Evolutionary conservation across 2,888 invertebrate species (phyloP), one percentile per base, ranked within the genome.

Genomic region (Cyaniris semiargus): DNA sequence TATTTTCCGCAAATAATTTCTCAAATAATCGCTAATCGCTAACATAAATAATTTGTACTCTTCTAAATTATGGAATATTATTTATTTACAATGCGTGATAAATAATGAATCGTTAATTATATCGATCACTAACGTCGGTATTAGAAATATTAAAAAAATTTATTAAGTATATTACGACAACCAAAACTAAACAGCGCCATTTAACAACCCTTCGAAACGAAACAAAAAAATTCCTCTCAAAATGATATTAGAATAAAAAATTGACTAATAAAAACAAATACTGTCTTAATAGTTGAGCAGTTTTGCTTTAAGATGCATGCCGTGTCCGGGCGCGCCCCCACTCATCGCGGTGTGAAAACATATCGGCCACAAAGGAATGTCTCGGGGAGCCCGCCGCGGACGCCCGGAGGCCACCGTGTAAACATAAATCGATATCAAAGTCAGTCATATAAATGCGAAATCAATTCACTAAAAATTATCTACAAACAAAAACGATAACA

Each of bases 1-100:
- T 76, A 78, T 76, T 80, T 74, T 79, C 81, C 77, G 76, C 78
- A 82, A 77, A 79, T 78, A 31, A 66, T 74, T 75, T 44, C 60
- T 53, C n/a, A 71, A 76, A 85, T 84, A 86, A 86, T 84, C 84
- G 82, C 84, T 86, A 84, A 84, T 78, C 77, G 74, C 83, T 86
- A 84, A 88, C 87, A 87, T 89, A 89, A 90, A 88, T 90, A 90
- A 88, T 93, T 93, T 93, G 93, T 93, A 93, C 93, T 92, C 87
- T 91, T 88, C 91, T 92, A 92, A 89, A 87, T 87, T 88, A 88
- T 89, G 89, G 88, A 92, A 88, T 87, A 66, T 87, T 83, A 86
- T 88, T 88, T 91, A 92, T 90, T 88, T 90, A 91, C 89, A 91
- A 86, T 87, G 84, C 18, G 66, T 76, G 66, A 66, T 70, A 34